Percentiles rank a stretch among this genome's conserved stretches.
These are phyloP conservation scores for Circaetus cinerascens DNA, from an alignment of 2,113 vertebrate species.

Conservation along the genomic window DNA sequence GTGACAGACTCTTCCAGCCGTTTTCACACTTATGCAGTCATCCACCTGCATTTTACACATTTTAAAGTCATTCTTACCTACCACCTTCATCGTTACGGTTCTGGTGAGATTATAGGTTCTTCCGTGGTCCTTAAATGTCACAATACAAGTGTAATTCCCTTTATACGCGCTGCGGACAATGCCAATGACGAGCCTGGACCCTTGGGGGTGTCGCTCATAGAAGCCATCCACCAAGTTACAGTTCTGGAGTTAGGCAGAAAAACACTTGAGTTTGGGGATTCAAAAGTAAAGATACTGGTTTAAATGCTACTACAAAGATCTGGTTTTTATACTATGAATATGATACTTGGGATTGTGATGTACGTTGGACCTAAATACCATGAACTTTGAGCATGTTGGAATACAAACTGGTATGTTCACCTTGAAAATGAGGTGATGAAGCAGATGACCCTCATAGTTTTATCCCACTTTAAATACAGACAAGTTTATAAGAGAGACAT, in stretches of 20 bases:
- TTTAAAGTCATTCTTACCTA: slow-evolving; percentile 79
- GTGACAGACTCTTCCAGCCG: background rate
- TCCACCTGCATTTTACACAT: background rate
- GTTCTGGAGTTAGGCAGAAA: slow-evolving; percentile 57
- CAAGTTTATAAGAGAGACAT: background rate
- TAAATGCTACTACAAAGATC: background rate
- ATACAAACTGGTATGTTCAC: background rate
- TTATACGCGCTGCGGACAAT: slow-evolving; percentile 41
- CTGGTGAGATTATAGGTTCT: slow-evolving; percentile 78
- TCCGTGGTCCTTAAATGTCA: slow-evolving; percentile 77
- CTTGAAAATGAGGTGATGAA: background rate
- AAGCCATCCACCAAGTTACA: slow-evolving; percentile 48
- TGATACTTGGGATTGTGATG: background rate
- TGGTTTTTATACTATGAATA: background rate
- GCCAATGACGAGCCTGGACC: slow-evolving; percentile 65
- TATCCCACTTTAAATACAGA: background rate
- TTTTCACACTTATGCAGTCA: background rate
- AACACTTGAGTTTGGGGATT: background rate
- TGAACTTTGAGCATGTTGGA: background rate
- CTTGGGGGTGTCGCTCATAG: slow-evolving; percentile 32
- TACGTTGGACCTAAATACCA: background rate
- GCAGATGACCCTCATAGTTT: background rate
- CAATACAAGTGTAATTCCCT: slow-evolving; percentile 85
- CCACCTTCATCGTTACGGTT: slow-evolving; percentile 78
- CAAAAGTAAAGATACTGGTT: background rate